Conservation (phyloP, 2,888 invertebrate genomes). For the Acanthosoma haemorrhoidale region DNA sequence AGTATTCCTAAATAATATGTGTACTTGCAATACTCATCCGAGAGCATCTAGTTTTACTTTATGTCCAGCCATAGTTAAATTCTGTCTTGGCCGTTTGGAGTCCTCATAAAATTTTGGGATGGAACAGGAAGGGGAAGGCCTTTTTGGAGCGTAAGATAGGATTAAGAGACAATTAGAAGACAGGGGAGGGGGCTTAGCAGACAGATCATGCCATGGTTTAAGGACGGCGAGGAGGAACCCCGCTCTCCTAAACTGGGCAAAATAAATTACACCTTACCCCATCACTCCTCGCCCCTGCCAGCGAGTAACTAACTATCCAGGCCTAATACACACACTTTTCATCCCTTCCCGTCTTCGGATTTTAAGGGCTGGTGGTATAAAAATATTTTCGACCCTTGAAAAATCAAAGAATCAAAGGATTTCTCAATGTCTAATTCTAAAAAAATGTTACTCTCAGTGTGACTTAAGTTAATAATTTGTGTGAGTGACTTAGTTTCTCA, state of each 20-base stretch:
- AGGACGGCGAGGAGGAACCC: no score
- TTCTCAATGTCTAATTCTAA: no score
- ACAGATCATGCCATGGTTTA: not conserved
- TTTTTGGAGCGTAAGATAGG: no score
- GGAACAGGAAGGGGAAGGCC: conserved; percentile 25
- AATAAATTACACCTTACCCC: not conserved
- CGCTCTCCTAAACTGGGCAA: not conserved
- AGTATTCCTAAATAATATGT: no score
- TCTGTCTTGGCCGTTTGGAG: conserved; percentile 26
- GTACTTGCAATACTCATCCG: no score
- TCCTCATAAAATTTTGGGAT: conserved; percentile 35
- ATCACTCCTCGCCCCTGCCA: not conserved
- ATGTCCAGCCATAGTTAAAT: not conserved
- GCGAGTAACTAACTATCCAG: not conserved
- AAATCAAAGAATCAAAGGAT: no score
- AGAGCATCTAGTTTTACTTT: no score
- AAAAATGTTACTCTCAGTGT: no score
- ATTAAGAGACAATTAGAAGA: conserved; percentile 14
- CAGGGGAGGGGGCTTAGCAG: not conserved
- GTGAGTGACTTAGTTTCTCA: no score
- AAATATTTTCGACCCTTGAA: no score
- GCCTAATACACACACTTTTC: not conserved
- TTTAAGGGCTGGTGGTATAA: no score
- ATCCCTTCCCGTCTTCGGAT: not conserved
- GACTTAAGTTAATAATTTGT: no score